A percentile compares a stretch with the other conserved stretches of the same genome.
Conservation (phyloP, 2,797 vertebrate genomes). For the Staurois parvus region DNA sequence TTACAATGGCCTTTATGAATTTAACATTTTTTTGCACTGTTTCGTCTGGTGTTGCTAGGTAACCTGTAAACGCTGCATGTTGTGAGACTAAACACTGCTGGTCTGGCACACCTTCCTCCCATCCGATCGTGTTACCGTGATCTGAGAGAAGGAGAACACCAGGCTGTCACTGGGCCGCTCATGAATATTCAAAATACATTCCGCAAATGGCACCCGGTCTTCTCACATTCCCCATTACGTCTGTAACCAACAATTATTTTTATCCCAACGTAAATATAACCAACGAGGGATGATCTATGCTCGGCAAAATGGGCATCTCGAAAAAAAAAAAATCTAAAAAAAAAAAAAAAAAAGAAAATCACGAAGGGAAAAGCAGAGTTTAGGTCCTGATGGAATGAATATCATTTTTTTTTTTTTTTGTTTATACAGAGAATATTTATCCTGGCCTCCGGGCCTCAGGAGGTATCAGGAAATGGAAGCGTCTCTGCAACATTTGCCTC, state of each 20-base stretch:
- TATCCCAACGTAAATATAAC: not conserved
- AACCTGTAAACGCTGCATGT: constrained; percentile 24
- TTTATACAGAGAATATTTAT: constrained; percentile 38
- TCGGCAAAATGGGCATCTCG: not conserved
- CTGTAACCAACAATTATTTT: constrained; percentile 4
- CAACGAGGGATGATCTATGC: not conserved
- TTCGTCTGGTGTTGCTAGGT: constrained; percentile 40
- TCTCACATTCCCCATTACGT: constrained; percentile 5
- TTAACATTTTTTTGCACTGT: constrained; percentile 30
- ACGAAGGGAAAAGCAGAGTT: not conserved
- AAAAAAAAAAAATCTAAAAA: not conserved
- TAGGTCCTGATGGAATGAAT: constrained; percentile 12
- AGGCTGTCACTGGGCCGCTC: constrained; percentile 13
- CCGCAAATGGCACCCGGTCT: constrained; percentile 2
- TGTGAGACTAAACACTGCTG: constrained; percentile 46
- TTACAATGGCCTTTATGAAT: constrained; percentile 16
- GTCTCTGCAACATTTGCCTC: constrained; percentile 22
- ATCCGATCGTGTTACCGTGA: constrained; percentile 44
- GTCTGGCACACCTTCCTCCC: constrained; percentile 38
- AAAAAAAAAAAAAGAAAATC: not conserved
- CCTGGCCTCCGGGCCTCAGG: constrained; percentile 29
- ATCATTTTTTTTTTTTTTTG: constrained; percentile 9
- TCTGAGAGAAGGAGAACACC: constrained; percentile 9
- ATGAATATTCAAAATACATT: constrained; percentile 42
- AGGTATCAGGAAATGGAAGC: constrained; percentile 14